Base-by-base conservation (phyloP, 2,113 vertebrate species). In the Orthochromis indermauri region DNA sequence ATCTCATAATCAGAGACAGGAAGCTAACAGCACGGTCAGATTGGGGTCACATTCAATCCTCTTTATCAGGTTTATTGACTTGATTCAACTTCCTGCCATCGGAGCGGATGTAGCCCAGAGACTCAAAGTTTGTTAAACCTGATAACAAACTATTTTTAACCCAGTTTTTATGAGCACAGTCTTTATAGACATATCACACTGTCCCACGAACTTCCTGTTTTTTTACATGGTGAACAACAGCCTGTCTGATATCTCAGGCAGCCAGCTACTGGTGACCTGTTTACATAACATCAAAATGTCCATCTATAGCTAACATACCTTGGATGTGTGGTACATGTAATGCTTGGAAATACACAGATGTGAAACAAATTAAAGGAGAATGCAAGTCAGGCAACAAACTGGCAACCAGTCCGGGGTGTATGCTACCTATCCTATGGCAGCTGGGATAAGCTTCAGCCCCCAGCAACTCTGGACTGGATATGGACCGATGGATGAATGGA, bases 41-140 rank as follows among this genome's bases (percentile, higher is more conserved):
- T n/a, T 17, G 14, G n/a, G 19, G 28, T 79, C 82, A 57, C 21
- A 71, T 53, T 71, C 24, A 59, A 19, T 33, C 55, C 14, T 88
- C 35, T 47, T 42, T 61, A 33, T 71, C 37, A 80, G 31, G 7
- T 86, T 83, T 87, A 89, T 63, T 73, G 71, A 71, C 66, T 86
- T 26, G 7, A n/a, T 54, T 71, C 33, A 53, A 21, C 26, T 26
- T 78, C 45, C 55, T 79, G 55, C 55, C 63, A 42, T 76, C 55
- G 3, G 24, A 53, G 63, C n/a, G 10, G 80, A 88, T 24, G 63
- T 19, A 14, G 76, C 10, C 35, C 40, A 76, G 57, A 83, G 80
- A 49, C 53, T 33, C 78, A 57, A 84, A 53, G 78, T 88, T 47
- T 55, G 49, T 84, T 73, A 61, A 73, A 85, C 26, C 17, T 17